A percentile compares a stretch with the other conserved stretches of the same genome.
Evolutionary conservation across 1,140 invertebrate genomes (phyloP).

Genomic region (Platyscapa corneri): DNA sequence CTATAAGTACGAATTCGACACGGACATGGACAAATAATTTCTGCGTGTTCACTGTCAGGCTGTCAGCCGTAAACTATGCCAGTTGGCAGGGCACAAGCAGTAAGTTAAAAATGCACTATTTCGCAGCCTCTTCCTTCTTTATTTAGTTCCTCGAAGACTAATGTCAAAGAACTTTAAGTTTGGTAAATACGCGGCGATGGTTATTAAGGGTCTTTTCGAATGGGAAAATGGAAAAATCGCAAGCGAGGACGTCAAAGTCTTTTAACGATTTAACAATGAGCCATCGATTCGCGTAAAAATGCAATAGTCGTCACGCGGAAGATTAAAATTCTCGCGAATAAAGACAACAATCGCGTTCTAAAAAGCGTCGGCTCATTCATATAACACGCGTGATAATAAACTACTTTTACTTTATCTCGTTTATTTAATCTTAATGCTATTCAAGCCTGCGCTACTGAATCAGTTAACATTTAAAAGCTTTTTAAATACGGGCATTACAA

Average conservation of each 20-base stretch:
- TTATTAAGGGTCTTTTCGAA: not conserved
- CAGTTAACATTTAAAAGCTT: not conserved
- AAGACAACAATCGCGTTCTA: no score
- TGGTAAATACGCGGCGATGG: not conserved
- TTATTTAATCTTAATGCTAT: not conserved
- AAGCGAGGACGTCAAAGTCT: no score
- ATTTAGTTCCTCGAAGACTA: not conserved
- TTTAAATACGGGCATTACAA: not conserved
- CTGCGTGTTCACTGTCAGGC: slow-evolving; percentile 45
- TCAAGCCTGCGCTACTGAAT: not conserved
- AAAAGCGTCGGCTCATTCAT: no score
- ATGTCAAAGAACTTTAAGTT: not conserved
- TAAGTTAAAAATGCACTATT: not conserved
- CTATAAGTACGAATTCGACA: slow-evolving; percentile 35
- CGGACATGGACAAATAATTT: slow-evolving; percentile 43
- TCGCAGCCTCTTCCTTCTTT: not conserved
- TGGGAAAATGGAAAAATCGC: no score
- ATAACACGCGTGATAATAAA: not conserved
- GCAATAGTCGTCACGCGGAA: no score
- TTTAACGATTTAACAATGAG: no score
- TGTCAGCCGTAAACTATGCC: slow-evolving; percentile 24
- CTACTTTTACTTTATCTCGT: not conserved
- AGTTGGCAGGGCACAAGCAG: not conserved
- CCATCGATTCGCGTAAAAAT: no score
- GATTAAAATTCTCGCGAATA: no score